These are phyloP conservation scores for Myodes glareolus DNA, from an alignment of 2,113 vertebrate genomes.

Conservation along the genomic window DNA sequence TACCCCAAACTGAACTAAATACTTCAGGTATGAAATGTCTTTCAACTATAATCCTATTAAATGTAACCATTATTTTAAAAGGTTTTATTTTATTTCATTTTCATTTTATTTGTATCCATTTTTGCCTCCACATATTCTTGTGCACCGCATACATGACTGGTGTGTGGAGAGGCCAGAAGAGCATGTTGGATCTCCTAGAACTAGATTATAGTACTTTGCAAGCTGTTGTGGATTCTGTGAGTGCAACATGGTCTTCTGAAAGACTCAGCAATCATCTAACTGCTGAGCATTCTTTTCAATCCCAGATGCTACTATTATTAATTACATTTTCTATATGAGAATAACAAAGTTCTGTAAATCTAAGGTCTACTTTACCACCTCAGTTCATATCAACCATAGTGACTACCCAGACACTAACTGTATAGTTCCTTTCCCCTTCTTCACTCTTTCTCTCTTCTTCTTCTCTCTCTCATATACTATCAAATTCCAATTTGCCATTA, in stretches of 20 bases:
- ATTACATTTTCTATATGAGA: not conserved
- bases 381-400: not conserved
- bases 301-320: not conserved
- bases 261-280: not conserved
- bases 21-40: not conserved
- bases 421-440: not conserved
- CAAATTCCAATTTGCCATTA: not conserved
- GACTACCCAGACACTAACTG: not conserved
- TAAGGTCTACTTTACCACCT: not conserved
- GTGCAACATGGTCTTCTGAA: not conserved
- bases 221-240: no score
- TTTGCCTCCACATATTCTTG: not conserved
- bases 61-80: not conserved
- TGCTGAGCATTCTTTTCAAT: no score
- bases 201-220: no score
- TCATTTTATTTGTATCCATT: not conserved
- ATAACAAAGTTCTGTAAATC: not conserved
- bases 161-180: not conserved
- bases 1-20: not conserved
- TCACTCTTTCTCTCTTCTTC: fast-evolving
- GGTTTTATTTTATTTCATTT: not conserved
- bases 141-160: not conserved
- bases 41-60: not conserved
- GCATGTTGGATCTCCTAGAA: not conserved
- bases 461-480: not conserved